Base-by-base conservation (phyloP, 2,888 invertebrate genomes). In the Diplazon laetatorius region DNA sequence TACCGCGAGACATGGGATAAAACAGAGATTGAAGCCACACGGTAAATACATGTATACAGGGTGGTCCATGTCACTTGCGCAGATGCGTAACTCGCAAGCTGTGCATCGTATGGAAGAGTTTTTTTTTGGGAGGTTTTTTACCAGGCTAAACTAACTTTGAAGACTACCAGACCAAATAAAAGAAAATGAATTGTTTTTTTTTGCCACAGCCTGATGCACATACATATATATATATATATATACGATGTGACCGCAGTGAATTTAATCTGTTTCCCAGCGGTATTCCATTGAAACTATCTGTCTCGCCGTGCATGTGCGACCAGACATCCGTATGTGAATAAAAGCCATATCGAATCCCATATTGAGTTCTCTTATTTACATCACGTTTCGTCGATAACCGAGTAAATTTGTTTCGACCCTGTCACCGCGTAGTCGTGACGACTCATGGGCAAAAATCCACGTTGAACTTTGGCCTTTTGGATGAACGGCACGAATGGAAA, bases 281-380 rank as follows among this genome's bases (percentile, higher is more conserved):
- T 37, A 65, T 39, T 63, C 46, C 63, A 63, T 44, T 37, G 63
- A 69, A 48, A 57, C 18, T 52, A 57, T 59, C 37, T 46, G 57
- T 63, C 70, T 48, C 25, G n/a, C 48, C 37, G 20, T 57, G 6
- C 50, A n/a, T n/a, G n/a, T n/a, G n/a, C n/a, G n/a, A n/a, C n/a
- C n/a, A n/a, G 57, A n/a, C 12, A 22, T 39, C 39, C 50, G n/a
- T 25, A 39, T 18, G 22, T 62, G 9, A 18, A 18, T 9, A 22
- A 1, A 22, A 20, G 2, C 46, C 16, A 39, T 46, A 62, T 46
- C 39, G 30, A 18, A 10, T 52, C 25, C 59, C 22, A 71, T 50
- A 71, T 76, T 71, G 59, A 66, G 71, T 71, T 65, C 65, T 59
- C 60, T 59, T 66, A 71, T 76, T 62, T 75, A 55, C 59, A 50